Conservation (phyloP, 2,888 invertebrate genomes). For the Melieria omissa region DNA sequence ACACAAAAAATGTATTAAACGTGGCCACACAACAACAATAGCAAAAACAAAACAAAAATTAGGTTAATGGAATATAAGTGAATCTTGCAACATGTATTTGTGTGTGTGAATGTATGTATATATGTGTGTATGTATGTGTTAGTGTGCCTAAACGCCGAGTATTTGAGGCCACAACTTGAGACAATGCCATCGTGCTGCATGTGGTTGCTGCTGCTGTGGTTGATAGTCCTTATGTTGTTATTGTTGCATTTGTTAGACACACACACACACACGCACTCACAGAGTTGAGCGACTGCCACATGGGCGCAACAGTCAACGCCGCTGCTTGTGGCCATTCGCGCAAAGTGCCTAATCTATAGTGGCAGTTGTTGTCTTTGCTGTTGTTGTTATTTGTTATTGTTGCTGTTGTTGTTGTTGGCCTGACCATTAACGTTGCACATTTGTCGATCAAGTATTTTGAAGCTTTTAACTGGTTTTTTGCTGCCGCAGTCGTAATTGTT, state of each 20-base stretch:
- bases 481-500: background rate
- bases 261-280: background rate
- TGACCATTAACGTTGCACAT: too few species aligned
- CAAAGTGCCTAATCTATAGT: slow-evolving; percentile 1
- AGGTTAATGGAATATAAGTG: too few species aligned
- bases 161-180: too few species aligned
- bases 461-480: too few species aligned
- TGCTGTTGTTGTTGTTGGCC: too few species aligned
- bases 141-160: background rate
- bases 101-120: background rate
- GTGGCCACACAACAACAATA: too few species aligned
- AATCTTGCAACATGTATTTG: background rate
- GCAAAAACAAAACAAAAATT: too few species aligned
- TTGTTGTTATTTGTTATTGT: too few species aligned
- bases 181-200: too few species aligned
- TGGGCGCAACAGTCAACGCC: background rate
- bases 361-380: background rate
- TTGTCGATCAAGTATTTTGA: too few species aligned
- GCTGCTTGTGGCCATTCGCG: background rate
- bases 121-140: background rate
- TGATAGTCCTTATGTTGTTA: background rate
- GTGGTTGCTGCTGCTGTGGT: background rate
- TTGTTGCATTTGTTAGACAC: background rate
- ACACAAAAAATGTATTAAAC: too few species aligned
- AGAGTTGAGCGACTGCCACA: background rate